These are phyloP conservation scores for Vanessa atalanta DNA, from an alignment of 1,140 invertebrate species.

Conservation along the genomic window DNA sequence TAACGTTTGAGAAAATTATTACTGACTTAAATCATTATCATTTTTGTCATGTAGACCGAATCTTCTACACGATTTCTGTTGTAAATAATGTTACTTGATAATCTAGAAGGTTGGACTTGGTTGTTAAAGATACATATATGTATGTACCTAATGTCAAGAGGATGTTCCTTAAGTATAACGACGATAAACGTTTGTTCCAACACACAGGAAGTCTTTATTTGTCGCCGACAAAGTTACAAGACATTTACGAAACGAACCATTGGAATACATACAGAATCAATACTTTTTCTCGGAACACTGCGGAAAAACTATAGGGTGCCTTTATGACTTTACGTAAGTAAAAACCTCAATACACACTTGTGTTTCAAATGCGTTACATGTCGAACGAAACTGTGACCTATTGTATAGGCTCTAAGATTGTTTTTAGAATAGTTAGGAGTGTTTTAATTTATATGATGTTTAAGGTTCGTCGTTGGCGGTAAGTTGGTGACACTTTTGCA, in stretches of 20 bases:
- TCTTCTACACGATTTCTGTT: too few relatives aligned
- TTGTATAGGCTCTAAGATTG: background rate
- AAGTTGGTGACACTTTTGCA: slow-evolving; percentile 34
- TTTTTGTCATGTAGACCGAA: too few relatives aligned
- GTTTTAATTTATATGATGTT: slow-evolving; percentile 15
- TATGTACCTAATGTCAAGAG: slow-evolving; percentile 24
- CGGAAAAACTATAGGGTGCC: slow-evolving; percentile 71
- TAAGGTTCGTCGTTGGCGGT: slow-evolving; percentile 32
- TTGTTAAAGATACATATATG: background rate
- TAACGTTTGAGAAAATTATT: too few relatives aligned
- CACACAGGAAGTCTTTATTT: slow-evolving; percentile 72
- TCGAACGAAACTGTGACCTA: background rate
- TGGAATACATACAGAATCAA: slow-evolving; percentile 60
- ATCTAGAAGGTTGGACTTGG: background rate
- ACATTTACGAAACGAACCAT: slow-evolving; percentile 51
- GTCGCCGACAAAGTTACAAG: slow-evolving; percentile 62
- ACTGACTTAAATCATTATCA: too few relatives aligned
- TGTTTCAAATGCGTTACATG: background rate
- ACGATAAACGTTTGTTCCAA: slow-evolving; percentile 46
- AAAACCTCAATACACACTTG: slow-evolving; percentile 19
- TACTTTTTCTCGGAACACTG: slow-evolving; percentile 62
- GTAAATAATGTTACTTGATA: background rate
- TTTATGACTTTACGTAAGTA: slow-evolving; percentile 42
- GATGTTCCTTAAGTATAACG: slow-evolving; percentile 39
- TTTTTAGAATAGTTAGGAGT: background rate